Base-by-base conservation (phyloP, 2,113 vertebrate species). In the Cheilinus undulatus region DNA sequence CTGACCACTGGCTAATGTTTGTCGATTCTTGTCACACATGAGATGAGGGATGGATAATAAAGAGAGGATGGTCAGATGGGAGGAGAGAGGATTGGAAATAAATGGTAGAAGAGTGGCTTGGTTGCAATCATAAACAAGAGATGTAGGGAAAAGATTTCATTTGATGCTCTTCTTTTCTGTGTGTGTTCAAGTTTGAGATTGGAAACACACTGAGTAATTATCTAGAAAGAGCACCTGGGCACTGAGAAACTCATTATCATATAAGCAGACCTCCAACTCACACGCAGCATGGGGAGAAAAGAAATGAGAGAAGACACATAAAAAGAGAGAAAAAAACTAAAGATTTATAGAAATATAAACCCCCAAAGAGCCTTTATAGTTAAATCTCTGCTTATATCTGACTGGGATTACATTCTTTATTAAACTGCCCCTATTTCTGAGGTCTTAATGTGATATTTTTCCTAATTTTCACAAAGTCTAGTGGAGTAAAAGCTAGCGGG, bases 191-290 rank as follows among this genome's bases (percentile, higher is more conserved):
- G 57, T 80, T 20, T 45, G 66, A 86, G 79, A 78, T 57, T 76
- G 69, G 76, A 86, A 87, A 80, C 78, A 81, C 79, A 61, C 76
- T 76, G 60, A 50, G 78, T 89, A 86, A 91, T 91, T 89, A 91
- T 87, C 84, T 83, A 84, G 80, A 77, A 86, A 78, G 78, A 89
- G 78, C 86, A 89, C 84, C 87, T 91, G 87, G 76, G 84, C 79
- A 77, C 85, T 23, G 72, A 50, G 76, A 88, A 76, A 82, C 77
- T 88, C 84, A 85, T 88, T 86, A 83, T 86, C 66, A 69, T 78
- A 67, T 34, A 84, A 77, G 34, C 45, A 63, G 2, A 45, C 50
- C 42, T 64, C 61, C 24, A 27, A 73, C 40, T 38, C 23, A 57
- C 58, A 51, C 40, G 50, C 27, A 15, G 40, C 15, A 17, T 19